Evolutionary conservation across 2,888 invertebrate genomes (phyloP), one percentile per base, ranked within the genome.

Genomic region (Tachystola acroxantha): DNA sequence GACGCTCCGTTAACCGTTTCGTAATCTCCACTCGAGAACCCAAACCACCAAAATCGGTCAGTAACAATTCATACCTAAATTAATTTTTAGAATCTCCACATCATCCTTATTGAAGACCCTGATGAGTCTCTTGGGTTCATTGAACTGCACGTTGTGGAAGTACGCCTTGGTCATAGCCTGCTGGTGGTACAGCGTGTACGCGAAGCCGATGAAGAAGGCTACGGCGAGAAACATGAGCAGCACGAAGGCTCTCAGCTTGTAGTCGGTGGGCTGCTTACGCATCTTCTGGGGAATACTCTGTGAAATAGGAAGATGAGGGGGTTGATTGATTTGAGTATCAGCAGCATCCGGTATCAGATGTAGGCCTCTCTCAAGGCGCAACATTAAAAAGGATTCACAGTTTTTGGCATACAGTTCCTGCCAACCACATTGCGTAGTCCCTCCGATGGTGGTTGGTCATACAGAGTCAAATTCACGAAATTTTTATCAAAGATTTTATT

Each of bases 101-200:
- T 93, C 94, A 22, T 92, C 91, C 35, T 88, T 88, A 58, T 92
- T 93, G 57, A 90, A 92, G 28, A 96, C 90, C 56, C 91, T 90
- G 53, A 96, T 89, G 10, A 91, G 76, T 39, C 95, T 84, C 61
- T 93, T 92, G 13, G 91, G 92, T 48, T 94, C 92, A 59, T 93
- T 94, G 77, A 96, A 95, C 70, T 95, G 92, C 35, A 96, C 93
- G 59, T 91, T 92, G 31, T 94, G 91, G 66, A 95, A 96, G 73
- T 95, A 95, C 0, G 94, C 93, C 57, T 92, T 91, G 42, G 94
- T 94, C 14, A 94, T 77, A 0, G 96, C 91, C 66, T 96, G 93
- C 57, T 93, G 94, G 44, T 94, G 93, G 69, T 96, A 96, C 40
- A 95, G 89, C 1, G 94, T 90, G 59, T 96, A 95, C 0, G 96